Conservation (phyloP, 2,113 vertebrate species). For the Halcyon senegalensis region DNA sequence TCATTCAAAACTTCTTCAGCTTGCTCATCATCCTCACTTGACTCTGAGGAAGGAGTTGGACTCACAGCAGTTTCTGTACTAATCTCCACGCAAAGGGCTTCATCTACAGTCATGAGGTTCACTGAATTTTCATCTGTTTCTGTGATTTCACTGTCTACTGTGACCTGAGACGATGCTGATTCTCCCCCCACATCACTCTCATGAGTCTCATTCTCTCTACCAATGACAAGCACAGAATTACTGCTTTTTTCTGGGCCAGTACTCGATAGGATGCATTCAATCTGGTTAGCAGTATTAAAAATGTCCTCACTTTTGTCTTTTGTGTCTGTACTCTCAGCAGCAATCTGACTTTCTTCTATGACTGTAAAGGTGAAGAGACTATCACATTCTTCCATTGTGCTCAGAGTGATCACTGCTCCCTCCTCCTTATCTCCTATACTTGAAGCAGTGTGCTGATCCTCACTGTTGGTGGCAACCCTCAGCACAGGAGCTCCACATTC, state of each 20-base stretch:
- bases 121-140: neutral
- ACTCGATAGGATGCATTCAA: neutral
- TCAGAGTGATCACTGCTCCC: neutral
- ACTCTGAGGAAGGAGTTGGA: neutral
- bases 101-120: neutral
- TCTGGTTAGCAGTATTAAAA: neutral
- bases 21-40: neutral
- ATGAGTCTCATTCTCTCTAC: neutral
- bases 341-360: conserved; percentile 12
- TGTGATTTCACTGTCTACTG: neutral
- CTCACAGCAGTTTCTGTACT: neutral
- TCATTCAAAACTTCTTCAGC: neutral
- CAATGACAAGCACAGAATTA: neutral
- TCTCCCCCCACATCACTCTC: neutral
- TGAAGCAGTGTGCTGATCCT: neutral
- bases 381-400: conserved; percentile 17
- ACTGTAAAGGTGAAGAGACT: neutral
- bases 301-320: neutral
- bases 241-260: neutral
- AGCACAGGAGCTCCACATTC: conserved; percentile 36
- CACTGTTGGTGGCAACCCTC: neutral
- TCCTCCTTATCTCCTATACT: neutral
- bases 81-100: neutral
- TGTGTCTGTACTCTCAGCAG: neutral
- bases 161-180: neutral